Conservation (phyloP, 2,113 vertebrate genomes). For the Tragelaphus scriptus region DNA sequence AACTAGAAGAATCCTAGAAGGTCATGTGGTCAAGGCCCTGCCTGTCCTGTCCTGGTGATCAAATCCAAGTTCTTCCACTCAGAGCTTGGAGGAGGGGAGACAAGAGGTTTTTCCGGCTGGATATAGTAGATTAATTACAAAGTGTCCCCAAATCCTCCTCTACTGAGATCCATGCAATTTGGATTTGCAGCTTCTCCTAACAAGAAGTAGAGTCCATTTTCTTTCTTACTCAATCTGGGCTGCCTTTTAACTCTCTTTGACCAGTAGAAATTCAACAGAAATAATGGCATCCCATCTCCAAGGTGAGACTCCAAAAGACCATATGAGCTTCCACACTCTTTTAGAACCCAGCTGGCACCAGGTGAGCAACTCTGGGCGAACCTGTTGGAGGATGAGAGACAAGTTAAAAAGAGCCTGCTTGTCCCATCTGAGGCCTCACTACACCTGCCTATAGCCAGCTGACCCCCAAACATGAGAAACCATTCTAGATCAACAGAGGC, state of each 20-base stretch:
- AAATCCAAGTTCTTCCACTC: background rate
- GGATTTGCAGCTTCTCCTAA: background rate
- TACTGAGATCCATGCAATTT: background rate
- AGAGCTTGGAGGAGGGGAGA: background rate
- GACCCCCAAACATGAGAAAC: background rate
- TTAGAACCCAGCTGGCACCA: background rate
- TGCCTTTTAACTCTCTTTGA: background rate
- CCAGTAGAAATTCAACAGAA: background rate
- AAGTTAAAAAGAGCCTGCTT: background rate
- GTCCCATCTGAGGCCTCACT: background rate
- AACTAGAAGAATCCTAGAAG: background rate
- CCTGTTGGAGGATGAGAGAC: background rate
- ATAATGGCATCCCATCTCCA: background rate
- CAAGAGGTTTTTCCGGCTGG: background rate
- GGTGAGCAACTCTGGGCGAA: rapidly evolving
- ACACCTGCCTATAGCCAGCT: background rate
- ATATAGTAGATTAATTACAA: no score
- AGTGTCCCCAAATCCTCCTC: background rate
- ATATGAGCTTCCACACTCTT: background rate
- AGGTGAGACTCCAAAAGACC: background rate
- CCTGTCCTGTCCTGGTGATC: background rate
- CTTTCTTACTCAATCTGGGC: background rate
- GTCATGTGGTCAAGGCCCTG: background rate
- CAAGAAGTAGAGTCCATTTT: background rate
- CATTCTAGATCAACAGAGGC: background rate